A percentile compares a stretch with the other conserved stretches of the same genome.
Evolutionary conservation across 2,113 vertebrate genomes (phyloP).

Genomic region (Osmerus eperlanus): DNA sequence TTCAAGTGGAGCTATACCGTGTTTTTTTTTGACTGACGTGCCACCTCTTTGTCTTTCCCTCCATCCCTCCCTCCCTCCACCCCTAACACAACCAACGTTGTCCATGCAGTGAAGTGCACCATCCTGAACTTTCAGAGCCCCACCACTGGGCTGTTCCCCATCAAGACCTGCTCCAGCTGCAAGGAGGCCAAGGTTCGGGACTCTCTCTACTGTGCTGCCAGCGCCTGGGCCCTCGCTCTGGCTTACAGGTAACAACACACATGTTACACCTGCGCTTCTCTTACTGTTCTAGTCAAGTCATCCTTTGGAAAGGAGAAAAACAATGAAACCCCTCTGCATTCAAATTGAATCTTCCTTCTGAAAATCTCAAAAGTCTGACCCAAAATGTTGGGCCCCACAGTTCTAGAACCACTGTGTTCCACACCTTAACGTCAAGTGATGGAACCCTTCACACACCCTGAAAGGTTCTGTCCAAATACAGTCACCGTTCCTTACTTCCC

Average conservation of each 20-base stretch:
- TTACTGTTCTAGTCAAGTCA: not conserved
- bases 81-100: not conserved
- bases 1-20: too few species aligned
- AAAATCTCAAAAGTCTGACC: too few species aligned
- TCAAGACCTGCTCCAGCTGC: slow-evolving; percentile 80
- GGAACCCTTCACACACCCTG: too few species aligned
- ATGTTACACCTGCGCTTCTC: not conserved
- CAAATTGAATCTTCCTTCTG: too few species aligned
- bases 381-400: too few species aligned
- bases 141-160: slow-evolving; percentile 92
- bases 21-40: too few species aligned
- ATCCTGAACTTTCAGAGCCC: slow-evolving; percentile 89
- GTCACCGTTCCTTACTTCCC: not conserved
- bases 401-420: too few species aligned
- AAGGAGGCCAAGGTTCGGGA: slow-evolving; percentile 87
- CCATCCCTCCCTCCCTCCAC: not conserved
- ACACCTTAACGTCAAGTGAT: too few species aligned
- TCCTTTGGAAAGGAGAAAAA: too few species aligned
- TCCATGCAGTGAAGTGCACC: slow-evolving; percentile 81
- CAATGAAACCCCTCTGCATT: too few species aligned
- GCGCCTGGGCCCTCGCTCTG: slow-evolving; percentile 86
- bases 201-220: slow-evolving; percentile 91
- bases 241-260: slow-evolving; percentile 84
- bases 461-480: too few species aligned
- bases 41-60: not conserved